Evolutionary conservation across 2,888 invertebrate species (phyloP).

Genomic region (Ptychoptera contaminata): DNA sequence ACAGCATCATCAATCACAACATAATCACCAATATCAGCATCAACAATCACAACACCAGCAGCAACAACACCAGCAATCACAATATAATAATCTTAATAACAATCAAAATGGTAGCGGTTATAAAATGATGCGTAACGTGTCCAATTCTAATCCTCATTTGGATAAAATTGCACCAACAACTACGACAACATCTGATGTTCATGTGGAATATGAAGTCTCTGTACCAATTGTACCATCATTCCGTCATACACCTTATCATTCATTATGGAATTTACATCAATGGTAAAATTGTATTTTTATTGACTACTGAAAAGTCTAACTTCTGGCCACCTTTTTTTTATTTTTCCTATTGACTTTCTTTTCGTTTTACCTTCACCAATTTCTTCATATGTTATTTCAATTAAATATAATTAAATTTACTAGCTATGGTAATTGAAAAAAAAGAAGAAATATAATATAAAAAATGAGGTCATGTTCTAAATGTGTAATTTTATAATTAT

Average conservation of each 20-base stretch:
- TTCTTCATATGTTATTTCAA: no score
- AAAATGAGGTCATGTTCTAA: no score
- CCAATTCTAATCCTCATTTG: constrained; percentile 28
- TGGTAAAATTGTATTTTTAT: constrained; percentile 20
- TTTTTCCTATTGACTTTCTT: background rate
- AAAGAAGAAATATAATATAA: no score
- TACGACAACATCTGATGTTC: constrained; percentile 16
- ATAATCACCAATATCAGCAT: no score
- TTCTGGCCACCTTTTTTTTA: background rate
- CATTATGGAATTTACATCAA: constrained; percentile 29
- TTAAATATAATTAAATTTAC: no score
- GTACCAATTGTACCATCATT: constrained; percentile 28
- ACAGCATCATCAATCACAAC: no score
- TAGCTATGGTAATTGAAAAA: no score
- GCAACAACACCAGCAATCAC: no score
- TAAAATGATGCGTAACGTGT: constrained; percentile 20
- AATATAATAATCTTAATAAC: no score
- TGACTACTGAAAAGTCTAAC: background rate
- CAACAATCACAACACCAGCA: no score
- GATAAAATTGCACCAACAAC: constrained; percentile 8
- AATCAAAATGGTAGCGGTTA: background rate
- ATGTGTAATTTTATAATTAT: no score
- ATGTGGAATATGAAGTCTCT: constrained; percentile 30
- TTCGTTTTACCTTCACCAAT: no score
- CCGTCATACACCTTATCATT: constrained; percentile 31